Conservation (phyloP, 2,113 vertebrate species). For the Aythya baeri region DNA sequence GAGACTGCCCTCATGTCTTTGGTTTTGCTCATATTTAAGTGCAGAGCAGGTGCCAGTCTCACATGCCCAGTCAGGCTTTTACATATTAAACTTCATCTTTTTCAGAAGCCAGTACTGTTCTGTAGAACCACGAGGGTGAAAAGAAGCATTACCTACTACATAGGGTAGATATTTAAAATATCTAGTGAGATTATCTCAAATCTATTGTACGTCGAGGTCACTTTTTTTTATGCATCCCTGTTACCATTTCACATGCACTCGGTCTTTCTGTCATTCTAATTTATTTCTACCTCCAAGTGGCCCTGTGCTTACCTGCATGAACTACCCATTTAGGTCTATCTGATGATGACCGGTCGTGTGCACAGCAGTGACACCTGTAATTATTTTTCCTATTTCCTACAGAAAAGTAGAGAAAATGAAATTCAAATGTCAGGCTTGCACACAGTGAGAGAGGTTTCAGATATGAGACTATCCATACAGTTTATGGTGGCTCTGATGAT, state of each 20-base stretch:
- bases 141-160: background rate
- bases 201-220: background rate
- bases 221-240: background rate
- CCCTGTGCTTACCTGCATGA: background rate
- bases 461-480: background rate
- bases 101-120: background rate
- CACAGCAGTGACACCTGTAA: background rate
- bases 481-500: background rate
- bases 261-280: background rate
- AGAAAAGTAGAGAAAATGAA: background rate
- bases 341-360: background rate
- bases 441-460: background rate
- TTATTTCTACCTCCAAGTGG: background rate
- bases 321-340: background rate
- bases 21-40: background rate
- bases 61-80: rapidly evolving
- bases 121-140: background rate
- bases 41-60: background rate
- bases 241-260: background rate
- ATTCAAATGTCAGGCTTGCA: background rate
- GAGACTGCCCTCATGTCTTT: rapidly evolving
- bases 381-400: constrained; percentile 2
- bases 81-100: background rate
- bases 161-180: background rate
- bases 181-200: background rate